Evolutionary conservation across 2,888 invertebrate species (phyloP), one percentile per base, ranked within the genome.

Genomic region (Harpalus rubripes): DNA sequence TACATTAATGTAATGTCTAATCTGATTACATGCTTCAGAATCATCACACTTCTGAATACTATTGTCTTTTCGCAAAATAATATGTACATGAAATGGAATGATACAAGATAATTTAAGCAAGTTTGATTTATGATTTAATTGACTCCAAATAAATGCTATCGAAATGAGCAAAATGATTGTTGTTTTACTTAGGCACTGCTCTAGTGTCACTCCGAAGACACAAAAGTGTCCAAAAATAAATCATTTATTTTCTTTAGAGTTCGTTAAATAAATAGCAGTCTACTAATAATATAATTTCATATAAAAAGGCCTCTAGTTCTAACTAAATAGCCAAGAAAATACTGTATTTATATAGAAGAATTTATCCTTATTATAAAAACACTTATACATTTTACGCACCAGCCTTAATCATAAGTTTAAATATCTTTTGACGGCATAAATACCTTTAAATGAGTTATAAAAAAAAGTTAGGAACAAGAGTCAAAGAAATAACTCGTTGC

Each of bases 31-130:
- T 63, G 10, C 44, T 78, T 74, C 59, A 78, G 44, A 78, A 58
- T 78, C 41, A 65, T 80, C 81, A 65, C 81, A 80, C 41, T 26
- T 81, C 65, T 74, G 72, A 65, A 44, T 59, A 39, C 61, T 83
- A 83, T 83, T 83, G 83, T 83, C 83, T 83, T 83, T 59, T 83
- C 83, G 83, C 83, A 59, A 83, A 59, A 61, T 18, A 81, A 81
- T 81, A 81, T 81, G 39, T 81, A 63, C 52, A 59, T 12, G 39
- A 41, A 81, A 81, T 81, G 81, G 81, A 81, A 81, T 81, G 81
- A 81, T 81, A 22, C 22, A 8, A 41, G 12, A 18, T 10, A 56
- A 52, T 68, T 68, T 7, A 74, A 74, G 72, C 72, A 44, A 22
- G 52, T 74, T 44, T 74, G 72, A 74, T 44, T 41, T 16, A 74